Conservation (phyloP, 2,888 invertebrate species). For the Euplexia lucipara region DNA sequence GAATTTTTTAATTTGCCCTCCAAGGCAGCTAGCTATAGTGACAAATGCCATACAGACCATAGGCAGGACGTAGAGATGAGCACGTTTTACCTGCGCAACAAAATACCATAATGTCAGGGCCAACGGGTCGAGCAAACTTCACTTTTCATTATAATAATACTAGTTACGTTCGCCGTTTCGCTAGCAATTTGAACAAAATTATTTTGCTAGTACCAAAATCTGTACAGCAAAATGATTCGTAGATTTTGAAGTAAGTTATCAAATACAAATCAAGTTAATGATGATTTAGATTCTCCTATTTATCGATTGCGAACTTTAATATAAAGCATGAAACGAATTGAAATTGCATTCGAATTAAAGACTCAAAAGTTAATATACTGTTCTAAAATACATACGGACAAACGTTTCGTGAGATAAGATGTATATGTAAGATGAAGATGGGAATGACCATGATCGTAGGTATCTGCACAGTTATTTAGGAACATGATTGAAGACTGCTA, state of each 20-base stretch:
- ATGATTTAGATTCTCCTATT: too few relatives aligned
- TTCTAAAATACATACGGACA: conserved; percentile 2
- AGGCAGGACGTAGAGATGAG: conserved; percentile 67
- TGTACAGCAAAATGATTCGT: neutral
- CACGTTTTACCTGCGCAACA: conserved; percentile 80
- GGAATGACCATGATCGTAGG: conserved; percentile 43
- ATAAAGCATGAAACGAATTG: neutral
- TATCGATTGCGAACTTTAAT: neutral
- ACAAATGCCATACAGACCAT: conserved; percentile 68
- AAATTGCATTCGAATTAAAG: neutral
- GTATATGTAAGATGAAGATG: conserved; percentile 13
- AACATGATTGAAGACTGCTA: conserved; percentile 33
- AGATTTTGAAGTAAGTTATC: neutral
- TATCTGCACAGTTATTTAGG: conserved; percentile 26
- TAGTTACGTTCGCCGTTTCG: conserved; percentile 38
- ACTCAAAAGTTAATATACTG: neutral
- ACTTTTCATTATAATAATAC: conserved; percentile 58
- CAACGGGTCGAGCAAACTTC: conserved; percentile 64
- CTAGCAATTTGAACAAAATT: conserved; percentile 27
- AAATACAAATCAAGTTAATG: neutral
- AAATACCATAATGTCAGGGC: conserved; percentile 80
- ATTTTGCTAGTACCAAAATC: conserved; percentile 33
- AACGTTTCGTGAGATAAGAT: conserved; percentile 6
- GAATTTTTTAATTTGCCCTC: conserved; percentile 77
- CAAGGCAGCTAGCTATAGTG: conserved; percentile 70